Evolutionary conservation across 1,140 invertebrate species (phyloP).

Genomic region (Nasonia longicornis): DNA sequence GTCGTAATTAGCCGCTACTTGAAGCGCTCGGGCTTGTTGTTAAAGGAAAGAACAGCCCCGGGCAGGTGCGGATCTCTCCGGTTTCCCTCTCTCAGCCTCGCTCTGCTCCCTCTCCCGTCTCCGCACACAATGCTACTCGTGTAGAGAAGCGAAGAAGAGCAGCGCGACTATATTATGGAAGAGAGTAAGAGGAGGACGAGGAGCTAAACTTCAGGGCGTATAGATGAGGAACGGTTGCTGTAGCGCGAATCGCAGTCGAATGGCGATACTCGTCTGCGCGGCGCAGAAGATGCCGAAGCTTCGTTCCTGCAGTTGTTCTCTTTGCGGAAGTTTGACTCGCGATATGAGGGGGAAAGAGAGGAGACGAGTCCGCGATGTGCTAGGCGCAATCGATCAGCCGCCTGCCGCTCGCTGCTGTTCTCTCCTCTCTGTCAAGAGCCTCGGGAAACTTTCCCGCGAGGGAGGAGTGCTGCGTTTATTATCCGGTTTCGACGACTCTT

Average conservation of each 20-base stretch:
- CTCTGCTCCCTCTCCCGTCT: background rate
- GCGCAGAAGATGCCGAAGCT: conserved; percentile 18
- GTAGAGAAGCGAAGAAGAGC: background rate
- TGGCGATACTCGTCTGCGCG: background rate
- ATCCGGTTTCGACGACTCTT: background rate
- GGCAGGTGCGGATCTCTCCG: conserved; percentile 11
- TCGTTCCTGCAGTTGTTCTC: background rate
- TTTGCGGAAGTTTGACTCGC: background rate
- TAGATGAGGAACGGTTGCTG: conserved; percentile 18
- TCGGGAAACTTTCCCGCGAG: background rate
- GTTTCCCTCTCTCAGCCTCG: background rate
- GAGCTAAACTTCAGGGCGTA: conserved; percentile 2
- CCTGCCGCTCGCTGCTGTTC: background rate
- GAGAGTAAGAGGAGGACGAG: background rate
- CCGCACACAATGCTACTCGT: background rate
- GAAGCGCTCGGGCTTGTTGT: conserved; percentile 1
- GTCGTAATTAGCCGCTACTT: conserved; percentile 28
- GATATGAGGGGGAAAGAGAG: background rate
- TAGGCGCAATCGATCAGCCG: background rate
- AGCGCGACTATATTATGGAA: background rate
- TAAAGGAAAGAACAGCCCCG: conserved; percentile 58
- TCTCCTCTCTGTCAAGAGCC: background rate
- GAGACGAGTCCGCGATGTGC: background rate
- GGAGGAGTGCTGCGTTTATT: background rate
- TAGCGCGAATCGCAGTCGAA: background rate